These are phyloP conservation scores for Taenaris catops DNA, from an alignment of 2,888 invertebrate genomes.

Conservation along the genomic window DNA sequence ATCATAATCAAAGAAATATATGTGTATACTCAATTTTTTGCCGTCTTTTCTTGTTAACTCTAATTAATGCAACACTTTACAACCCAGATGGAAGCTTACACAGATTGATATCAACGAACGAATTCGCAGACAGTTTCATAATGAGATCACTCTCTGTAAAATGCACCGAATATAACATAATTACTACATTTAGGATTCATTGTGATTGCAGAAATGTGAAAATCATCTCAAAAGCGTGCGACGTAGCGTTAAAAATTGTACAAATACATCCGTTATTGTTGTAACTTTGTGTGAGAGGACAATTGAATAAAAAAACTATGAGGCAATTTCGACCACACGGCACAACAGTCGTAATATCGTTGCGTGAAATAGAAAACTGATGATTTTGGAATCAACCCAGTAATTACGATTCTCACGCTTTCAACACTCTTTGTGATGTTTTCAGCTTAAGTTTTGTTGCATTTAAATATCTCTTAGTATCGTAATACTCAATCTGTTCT, in stretches of 20 bases:
- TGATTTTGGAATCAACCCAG: constrained; percentile 24
- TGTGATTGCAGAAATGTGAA: not conserved
- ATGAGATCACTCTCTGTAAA: constrained; percentile 10
- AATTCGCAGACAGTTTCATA: constrained; percentile 10
- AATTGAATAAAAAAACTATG: constrained; percentile 29
- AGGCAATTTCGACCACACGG: constrained; percentile 26
- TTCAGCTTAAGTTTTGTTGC: constrained; percentile 1
- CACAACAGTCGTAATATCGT: constrained; percentile 17
- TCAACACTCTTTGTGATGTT: constrained; percentile 17
- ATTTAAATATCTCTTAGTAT: too few species aligned
- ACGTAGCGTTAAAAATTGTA: constrained; percentile 2
- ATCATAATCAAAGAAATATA: too few species aligned
- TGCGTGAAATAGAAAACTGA: constrained; percentile 24
- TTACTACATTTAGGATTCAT: constrained; percentile 9
- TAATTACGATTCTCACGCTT: constrained; percentile 28
- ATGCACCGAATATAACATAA: constrained; percentile 7
- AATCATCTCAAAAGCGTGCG: not conserved
- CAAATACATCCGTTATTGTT: constrained; percentile 3
- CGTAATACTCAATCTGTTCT: too few species aligned
- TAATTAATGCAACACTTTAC: too few species aligned
- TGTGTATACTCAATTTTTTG: too few species aligned
- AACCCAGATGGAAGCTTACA: too few species aligned
- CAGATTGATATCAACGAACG: too few species aligned
- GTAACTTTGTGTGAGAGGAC: constrained; percentile 21
- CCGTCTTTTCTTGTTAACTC: too few species aligned